phyloP scores from a whole-genome alignment of 2,797 vertebrate genomes.

The Masticophis lateralis region DNA sequence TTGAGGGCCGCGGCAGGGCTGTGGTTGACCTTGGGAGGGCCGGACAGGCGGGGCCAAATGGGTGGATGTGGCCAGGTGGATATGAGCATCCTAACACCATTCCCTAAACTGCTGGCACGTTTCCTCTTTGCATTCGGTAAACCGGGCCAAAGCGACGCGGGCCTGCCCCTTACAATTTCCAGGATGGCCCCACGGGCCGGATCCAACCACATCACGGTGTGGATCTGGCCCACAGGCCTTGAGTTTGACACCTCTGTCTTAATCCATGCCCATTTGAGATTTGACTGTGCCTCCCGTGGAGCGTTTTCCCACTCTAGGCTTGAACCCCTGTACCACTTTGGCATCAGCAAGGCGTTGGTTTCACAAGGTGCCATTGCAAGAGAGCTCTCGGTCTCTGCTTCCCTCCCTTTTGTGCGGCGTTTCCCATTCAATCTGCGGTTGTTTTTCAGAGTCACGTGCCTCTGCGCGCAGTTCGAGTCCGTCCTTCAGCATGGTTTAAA shows the following conservation, averaged over 20 bases:
- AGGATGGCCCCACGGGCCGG: too few species aligned
- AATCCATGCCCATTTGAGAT: neutral
- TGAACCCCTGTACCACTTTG: neutral
- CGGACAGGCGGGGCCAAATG: too few species aligned
- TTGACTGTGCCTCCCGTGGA: neutral
- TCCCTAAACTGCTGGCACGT: too few species aligned
- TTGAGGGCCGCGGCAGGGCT: too few species aligned
- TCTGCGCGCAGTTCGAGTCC: constrained; percentile 95
- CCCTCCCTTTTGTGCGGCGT: neutral
- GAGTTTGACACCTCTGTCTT: neutral
- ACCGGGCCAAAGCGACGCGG: too few species aligned
- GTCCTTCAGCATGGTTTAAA: constrained; percentile 94
- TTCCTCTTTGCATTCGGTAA: too few species aligned
- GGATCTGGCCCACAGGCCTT: too few species aligned
- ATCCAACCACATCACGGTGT: too few species aligned
- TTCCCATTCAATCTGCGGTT: constrained; percentile 25
- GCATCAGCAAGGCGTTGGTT: accelerated
- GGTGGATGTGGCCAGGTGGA: too few species aligned
- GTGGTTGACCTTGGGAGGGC: too few species aligned
- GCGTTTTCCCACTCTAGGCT: neutral
- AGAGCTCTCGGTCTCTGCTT: neutral
- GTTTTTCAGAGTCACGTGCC: constrained; percentile 89
- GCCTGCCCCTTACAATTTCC: too few species aligned
- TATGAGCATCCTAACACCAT: too few species aligned
- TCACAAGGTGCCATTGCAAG: neutral